phyloP scores from a whole-genome alignment of 2,113 vertebrate species.

The Oncorhynchus clarkii region DNA sequence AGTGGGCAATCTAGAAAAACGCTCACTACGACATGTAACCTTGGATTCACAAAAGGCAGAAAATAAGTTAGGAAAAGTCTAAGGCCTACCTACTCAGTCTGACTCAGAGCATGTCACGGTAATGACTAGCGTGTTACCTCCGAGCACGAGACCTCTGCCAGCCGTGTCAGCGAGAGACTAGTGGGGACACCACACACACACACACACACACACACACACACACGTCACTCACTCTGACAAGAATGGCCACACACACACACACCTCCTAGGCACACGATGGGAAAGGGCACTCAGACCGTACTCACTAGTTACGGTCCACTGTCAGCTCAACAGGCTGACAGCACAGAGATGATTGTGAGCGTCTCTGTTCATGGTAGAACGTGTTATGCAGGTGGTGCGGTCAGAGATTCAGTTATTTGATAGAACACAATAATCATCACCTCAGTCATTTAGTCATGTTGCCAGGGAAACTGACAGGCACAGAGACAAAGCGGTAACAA shows the following conservation, averaged over 20 bases:
- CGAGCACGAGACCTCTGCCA: no score
- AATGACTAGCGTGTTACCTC: no score
- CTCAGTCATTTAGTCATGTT: no score
- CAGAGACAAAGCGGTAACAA: not conserved
- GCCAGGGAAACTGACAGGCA: no score
- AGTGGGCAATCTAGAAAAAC: not conserved
- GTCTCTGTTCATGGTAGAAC: no score
- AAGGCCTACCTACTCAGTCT: no score
- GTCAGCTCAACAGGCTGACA: no score
- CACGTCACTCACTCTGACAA: not conserved
- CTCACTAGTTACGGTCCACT: not conserved
- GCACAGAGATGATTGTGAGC: no score
- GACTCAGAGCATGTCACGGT: not conserved
- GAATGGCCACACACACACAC: not conserved
- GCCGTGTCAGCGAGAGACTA: not conserved
- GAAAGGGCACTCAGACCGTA: not conserved
- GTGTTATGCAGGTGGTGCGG: not conserved
- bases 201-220: not conserved
- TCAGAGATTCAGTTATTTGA: no score
- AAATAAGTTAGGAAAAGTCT: not conserved
- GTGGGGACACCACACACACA: not conserved
- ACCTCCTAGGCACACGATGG: not conserved
- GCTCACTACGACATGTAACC: not conserved
- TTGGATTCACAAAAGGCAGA: conserved; percentile 1
- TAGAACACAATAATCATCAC: no score